These are phyloP conservation scores for Astyanax mexicanus DNA, from an alignment of 2,797 vertebrate species.

Conservation along the genomic window DNA sequence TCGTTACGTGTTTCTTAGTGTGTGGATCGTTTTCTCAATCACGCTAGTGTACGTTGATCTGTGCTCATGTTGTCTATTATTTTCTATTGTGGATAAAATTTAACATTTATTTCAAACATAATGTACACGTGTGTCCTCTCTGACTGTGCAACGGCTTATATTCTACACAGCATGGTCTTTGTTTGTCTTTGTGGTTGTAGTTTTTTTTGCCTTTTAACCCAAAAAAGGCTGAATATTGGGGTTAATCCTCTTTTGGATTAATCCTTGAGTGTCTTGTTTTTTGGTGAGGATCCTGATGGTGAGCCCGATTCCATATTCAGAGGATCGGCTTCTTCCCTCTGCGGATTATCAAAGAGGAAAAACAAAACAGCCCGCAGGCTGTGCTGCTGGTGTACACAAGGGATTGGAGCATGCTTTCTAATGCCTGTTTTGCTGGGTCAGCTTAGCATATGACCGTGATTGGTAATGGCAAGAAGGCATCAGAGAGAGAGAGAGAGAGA, in stretches of 20 bases:
- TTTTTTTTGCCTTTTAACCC: background rate
- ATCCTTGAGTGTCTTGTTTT: background rate
- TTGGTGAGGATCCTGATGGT: slow-evolving; percentile 18
- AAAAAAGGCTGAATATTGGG: background rate
- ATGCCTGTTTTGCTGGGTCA: slow-evolving; percentile 26
- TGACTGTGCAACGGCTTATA: background rate
- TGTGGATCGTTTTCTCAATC: slow-evolving; percentile 14
- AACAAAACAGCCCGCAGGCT: slow-evolving; percentile 19
- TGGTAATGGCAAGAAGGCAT: slow-evolving; percentile 31
- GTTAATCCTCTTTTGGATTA: slow-evolving; percentile 9
- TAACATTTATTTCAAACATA: no score
- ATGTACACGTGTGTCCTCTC: slow-evolving; percentile 9
- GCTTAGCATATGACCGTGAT: slow-evolving; percentile 18
- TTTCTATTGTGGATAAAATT: background rate
- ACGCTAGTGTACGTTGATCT: slow-evolving; percentile 20
- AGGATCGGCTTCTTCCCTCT: slow-evolving; percentile 41
- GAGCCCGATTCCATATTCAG: slow-evolving; percentile 12
- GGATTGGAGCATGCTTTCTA: slow-evolving; percentile 19
- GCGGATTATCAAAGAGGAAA: slow-evolving; percentile 33
- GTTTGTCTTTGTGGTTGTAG: no score
- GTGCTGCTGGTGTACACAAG: background rate
- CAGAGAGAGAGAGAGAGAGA: background rate
- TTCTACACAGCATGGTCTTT: background rate
- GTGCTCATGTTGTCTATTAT: background rate
- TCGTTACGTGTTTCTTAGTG: background rate